A percentile compares a stretch with the other conserved stretches of the same genome.
These are phyloP conservation scores for Pavo muticus DNA, from an alignment of 2,113 vertebrate species.

Conservation along the genomic window DNA sequence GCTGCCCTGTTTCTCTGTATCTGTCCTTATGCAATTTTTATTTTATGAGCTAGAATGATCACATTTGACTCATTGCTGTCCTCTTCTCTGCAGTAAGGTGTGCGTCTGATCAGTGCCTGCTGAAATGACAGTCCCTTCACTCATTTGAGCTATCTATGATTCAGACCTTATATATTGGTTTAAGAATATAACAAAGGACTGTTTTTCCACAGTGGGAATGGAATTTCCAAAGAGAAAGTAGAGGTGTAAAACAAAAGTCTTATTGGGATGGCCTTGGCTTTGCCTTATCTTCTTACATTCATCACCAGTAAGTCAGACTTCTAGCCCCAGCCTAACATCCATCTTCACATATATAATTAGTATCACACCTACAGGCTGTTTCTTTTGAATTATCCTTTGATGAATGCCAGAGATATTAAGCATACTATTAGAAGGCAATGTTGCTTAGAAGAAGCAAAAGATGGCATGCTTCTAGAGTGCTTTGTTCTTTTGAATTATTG, in stretches of 20 bases:
- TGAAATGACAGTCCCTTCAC: neutral
- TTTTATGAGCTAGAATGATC: neutral
- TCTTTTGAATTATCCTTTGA: slow-evolving; percentile 71
- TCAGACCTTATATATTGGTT: neutral
- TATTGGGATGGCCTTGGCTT: slow-evolving; percentile 27
- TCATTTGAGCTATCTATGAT: neutral
- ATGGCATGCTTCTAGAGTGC: neutral
- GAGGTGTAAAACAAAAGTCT: neutral
- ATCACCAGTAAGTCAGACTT: slow-evolving; percentile 28
- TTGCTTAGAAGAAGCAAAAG: slow-evolving; percentile 41
- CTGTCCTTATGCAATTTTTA: neutral
- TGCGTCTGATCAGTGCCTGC: neutral
- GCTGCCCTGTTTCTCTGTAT: neutral
- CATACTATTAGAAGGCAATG: slow-evolving; percentile 44
- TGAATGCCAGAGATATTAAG: slow-evolving; percentile 59
- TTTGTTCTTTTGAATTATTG: slow-evolving; percentile 52
- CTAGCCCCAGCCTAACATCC: slow-evolving; percentile 37
- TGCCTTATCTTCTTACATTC: slow-evolving; percentile 19
- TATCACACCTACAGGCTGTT: slow-evolving; percentile 68
- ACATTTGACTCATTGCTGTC: neutral
- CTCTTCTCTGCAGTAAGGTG: neutral
- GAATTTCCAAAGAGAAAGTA: neutral
- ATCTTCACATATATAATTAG: slow-evolving; percentile 63
- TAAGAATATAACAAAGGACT: neutral
- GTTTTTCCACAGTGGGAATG: neutral